Percentiles rank a stretch among this genome's conserved stretches.
These are phyloP conservation scores for Thymelicus sylvestris DNA, from an alignment of 2,888 invertebrate genomes.

Conservation along the genomic window DNA sequence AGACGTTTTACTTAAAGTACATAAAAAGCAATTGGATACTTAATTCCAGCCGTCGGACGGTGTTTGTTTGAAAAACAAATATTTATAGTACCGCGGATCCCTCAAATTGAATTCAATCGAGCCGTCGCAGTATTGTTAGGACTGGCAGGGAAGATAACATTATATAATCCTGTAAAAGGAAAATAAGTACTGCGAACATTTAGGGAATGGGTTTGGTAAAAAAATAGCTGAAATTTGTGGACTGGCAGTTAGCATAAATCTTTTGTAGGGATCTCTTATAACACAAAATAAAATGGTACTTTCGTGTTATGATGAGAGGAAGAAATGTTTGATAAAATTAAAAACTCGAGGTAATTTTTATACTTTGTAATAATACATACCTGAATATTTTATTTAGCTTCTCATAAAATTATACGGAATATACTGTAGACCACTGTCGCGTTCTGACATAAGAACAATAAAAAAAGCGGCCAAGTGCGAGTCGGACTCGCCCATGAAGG, in stretches of 20 bases:
- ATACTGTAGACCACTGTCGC: too few species aligned
- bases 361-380: too few species aligned
- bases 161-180: constrained; percentile 34
- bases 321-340: background rate
- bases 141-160: constrained; percentile 28
- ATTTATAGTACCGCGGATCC: constrained; percentile 40
- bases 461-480: too few species aligned
- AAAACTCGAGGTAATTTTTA: too few species aligned
- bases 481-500: too few species aligned
- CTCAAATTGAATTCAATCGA: constrained; percentile 44
- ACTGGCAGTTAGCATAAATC: constrained; percentile 1
- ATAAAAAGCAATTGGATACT: constrained; percentile 10
- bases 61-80: constrained; percentile 41
- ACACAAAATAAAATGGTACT: background rate
- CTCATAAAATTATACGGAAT: too few species aligned
- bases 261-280: background rate
- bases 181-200: constrained; percentile 31
- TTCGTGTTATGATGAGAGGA: background rate
- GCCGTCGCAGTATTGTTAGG: constrained; percentile 35
- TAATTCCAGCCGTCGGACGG: constrained; percentile 10
- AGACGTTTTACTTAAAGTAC: background rate
- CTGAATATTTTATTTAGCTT: too few species aligned
- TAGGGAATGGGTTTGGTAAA: constrained; percentile 20
- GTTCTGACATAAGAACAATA: too few species aligned
- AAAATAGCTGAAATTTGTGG: constrained; percentile 10